Evolutionary conservation across 2,113 vertebrate genomes (phyloP).

Genomic region (Chrysochloris asiatica): DNA sequence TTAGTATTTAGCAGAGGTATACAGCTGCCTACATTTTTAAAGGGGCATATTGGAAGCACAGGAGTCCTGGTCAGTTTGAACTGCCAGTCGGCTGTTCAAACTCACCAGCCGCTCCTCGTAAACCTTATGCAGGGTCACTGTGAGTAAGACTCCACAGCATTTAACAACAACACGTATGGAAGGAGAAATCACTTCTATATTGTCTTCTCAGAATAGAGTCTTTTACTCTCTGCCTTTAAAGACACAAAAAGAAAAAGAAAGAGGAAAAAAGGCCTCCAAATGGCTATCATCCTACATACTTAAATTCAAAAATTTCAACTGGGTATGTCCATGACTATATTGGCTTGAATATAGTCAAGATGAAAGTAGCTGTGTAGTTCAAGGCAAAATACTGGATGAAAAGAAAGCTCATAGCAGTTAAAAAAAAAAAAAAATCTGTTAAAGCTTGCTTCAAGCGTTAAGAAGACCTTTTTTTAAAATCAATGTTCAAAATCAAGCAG

Average conservation of each 20-base stretch:
- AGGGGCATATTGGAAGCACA: neutral
- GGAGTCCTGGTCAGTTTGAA: too few species aligned
- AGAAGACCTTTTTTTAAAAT: neutral
- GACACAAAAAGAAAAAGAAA: neutral
- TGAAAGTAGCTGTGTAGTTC: neutral
- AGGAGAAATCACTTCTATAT: neutral
- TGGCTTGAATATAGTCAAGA: neutral
- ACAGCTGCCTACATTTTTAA: neutral
- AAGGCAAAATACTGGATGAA: slow-evolving; percentile 10
- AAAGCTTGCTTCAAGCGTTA: neutral
- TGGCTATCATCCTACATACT: neutral
- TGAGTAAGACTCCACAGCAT: too few species aligned
- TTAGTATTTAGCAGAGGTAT: neutral
- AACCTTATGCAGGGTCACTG: too few species aligned
- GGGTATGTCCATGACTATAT: neutral
- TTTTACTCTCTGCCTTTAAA: neutral
- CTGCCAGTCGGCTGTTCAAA: too few species aligned
- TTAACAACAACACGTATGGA: neutral
- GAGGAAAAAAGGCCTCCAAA: neutral
- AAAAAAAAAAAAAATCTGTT: neutral
- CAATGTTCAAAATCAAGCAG: slow-evolving; percentile 9
- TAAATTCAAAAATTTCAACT: neutral
- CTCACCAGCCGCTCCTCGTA: too few species aligned
- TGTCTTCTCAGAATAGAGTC: neutral
- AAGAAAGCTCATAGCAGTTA: slow-evolving; percentile 10